A percentile compares a stretch with the other conserved stretches of the same genome.
phyloP scores from a whole-genome alignment of 2,888 invertebrate species.

The Tachina grossa region DNA sequence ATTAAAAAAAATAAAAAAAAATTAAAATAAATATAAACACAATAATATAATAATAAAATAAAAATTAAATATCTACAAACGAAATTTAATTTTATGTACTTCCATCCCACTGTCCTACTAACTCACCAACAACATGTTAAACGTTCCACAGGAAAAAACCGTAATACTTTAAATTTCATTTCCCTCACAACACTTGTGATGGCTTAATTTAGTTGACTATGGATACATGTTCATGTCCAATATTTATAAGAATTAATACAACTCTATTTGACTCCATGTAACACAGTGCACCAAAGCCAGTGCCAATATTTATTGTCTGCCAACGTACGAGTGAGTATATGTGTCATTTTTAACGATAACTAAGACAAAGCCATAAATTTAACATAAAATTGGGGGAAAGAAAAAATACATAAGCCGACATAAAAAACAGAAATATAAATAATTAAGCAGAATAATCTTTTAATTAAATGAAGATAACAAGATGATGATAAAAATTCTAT shows the following conservation, averaged over 20 bases:
- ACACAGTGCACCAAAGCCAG: constrained; percentile 33
- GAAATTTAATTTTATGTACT: not conserved
- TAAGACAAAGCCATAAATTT: constrained; percentile 37
- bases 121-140: not conserved
- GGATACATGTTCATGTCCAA: constrained; percentile 37
- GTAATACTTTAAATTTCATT: constrained; percentile 75
- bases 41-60: not conserved
- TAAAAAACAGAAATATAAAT: not conserved
- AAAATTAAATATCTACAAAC: not conserved
- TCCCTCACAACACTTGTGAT: constrained; percentile 67
- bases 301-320: constrained; percentile 58
- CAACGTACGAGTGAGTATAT: not conserved
- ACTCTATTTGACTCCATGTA: constrained; percentile 33
- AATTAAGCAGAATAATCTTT: constrained; percentile 10
- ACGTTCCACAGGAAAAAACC: constrained; percentile 36
- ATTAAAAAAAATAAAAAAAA: not conserved
- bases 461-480: not conserved
- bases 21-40: not conserved
- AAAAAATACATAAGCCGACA: not conserved
- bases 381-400: constrained; percentile 26
- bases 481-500: not conserved
- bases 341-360: constrained; percentile 9
- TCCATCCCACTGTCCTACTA: constrained; percentile 5
- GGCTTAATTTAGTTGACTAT: constrained; percentile 53
- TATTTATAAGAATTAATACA: constrained; percentile 53